phyloP scores from a whole-genome alignment of 2,888 invertebrate genomes.

The Lochmaea crataegi region DNA sequence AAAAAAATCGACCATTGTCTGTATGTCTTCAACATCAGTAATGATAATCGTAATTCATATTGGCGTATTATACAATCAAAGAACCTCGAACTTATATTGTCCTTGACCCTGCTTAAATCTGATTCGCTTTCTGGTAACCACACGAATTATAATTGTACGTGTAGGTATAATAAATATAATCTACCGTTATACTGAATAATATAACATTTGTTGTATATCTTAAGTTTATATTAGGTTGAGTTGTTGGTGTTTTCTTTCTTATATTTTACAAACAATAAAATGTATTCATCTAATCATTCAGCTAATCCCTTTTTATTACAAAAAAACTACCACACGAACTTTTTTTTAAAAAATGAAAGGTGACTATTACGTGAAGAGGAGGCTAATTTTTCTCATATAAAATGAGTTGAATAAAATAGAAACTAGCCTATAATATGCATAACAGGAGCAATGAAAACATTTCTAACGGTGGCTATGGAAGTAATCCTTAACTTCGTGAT shows the following conservation, averaged over 20 bases:
- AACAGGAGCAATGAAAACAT: too few species aligned
- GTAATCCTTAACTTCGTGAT: too few species aligned
- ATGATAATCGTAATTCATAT: conserved; percentile 29
- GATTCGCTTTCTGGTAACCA: conserved; percentile 40
- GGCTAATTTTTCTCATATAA: too few species aligned
- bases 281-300: too few species aligned
- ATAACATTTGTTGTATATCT: neutral
- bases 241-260: neutral
- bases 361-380: too few species aligned
- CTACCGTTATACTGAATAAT: neutral
- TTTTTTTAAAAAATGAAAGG: too few species aligned
- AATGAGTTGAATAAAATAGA: too few species aligned
- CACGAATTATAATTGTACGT: neutral
- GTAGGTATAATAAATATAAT: neutral
- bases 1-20: conserved; percentile 5
- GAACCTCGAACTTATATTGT: conserved; percentile 45
- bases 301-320: too few species aligned
- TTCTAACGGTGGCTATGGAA: too few species aligned
- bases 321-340: too few species aligned
- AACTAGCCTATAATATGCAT: too few species aligned
- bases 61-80: conserved; percentile 40
- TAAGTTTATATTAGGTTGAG: neutral
- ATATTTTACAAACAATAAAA: neutral
- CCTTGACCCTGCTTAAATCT: conserved; percentile 43
- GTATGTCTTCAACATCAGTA: conserved; percentile 16